phyloP scores from a whole-genome alignment of 1,140 invertebrate species.

The Solenopsis invicta region DNA sequence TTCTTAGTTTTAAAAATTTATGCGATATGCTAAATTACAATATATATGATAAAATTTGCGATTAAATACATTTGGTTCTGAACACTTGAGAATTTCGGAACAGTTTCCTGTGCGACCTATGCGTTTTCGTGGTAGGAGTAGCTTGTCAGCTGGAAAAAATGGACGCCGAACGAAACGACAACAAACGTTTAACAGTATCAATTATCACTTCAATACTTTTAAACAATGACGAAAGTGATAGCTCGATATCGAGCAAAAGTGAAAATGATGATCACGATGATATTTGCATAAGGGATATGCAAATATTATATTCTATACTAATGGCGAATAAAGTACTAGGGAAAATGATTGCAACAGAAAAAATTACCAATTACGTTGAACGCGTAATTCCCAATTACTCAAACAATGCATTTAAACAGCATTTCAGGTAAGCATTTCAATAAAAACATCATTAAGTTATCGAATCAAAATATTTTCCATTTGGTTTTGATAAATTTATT shows the following conservation, averaged over 20 bases:
- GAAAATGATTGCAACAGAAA: slow-evolving; percentile 2
- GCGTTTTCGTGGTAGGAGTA: background rate
- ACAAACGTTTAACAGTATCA: background rate
- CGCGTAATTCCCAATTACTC: slow-evolving; percentile 6
- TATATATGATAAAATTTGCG: too few relatives aligned
- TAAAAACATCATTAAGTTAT: background rate
- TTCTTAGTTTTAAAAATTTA: too few relatives aligned
- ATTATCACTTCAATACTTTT: background rate
- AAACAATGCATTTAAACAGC: background rate
- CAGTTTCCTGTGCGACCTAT: background rate
- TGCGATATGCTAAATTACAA: too few relatives aligned
- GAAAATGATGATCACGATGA: background rate
- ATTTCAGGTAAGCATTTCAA: slow-evolving; percentile 15
- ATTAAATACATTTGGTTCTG: too few relatives aligned
- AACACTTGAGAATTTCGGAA: background rate
- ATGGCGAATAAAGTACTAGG: background rate
- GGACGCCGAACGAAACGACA: background rate
- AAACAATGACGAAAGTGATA: slow-evolving; percentile 1
- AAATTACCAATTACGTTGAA: background rate
- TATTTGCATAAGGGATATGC: background rate
- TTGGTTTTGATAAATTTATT: background rate
- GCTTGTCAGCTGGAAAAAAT: background rate
- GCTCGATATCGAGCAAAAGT: background rate
- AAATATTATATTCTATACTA: background rate
- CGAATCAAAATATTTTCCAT: background rate